These are phyloP conservation scores for Dexiosoma caninum DNA, from an alignment of 2,888 invertebrate genomes.

Conservation along the genomic window DNA sequence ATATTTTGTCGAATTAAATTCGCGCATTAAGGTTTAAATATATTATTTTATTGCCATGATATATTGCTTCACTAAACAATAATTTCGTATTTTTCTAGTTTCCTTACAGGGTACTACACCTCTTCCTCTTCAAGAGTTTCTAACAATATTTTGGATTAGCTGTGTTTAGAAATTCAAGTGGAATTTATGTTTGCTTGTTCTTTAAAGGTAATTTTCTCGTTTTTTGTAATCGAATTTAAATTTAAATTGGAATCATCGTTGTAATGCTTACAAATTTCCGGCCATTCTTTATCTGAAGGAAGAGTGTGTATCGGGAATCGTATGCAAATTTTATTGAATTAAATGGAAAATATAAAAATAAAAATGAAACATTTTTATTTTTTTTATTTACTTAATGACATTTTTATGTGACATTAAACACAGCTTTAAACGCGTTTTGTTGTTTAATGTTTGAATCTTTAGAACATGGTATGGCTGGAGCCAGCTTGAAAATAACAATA, in stretches of 20 bases:
- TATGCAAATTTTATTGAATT: slow-evolving; percentile 50
- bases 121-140: not conserved
- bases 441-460: slow-evolving; percentile 47
- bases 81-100: not conserved
- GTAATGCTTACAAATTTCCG: slow-evolving; percentile 59
- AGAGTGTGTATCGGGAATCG: slow-evolving; percentile 5
- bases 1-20: too few species aligned
- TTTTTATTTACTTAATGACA: slow-evolving; percentile 68
- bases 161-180: slow-evolving; percentile 31
- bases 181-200: not conserved
- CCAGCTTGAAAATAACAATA: not conserved
- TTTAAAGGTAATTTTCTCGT: slow-evolving; percentile 31
- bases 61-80: not conserved
- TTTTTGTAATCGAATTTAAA: slow-evolving; percentile 22
- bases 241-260: slow-evolving; percentile 34
- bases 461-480: slow-evolving; percentile 24
- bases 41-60: too few species aligned
- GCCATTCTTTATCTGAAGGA: slow-evolving; percentile 37
- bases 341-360: slow-evolving; percentile 1
- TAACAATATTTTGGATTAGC: slow-evolving; percentile 49
- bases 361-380: slow-evolving; percentile 60
- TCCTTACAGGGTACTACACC: slow-evolving; percentile 39
- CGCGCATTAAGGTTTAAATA: too few species aligned
- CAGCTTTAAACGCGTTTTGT: slow-evolving; percentile 68
- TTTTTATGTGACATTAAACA: slow-evolving; percentile 75